Evolutionary conservation across 2,888 invertebrate species (phyloP).

Genomic region (Melieria crassipennis): DNA sequence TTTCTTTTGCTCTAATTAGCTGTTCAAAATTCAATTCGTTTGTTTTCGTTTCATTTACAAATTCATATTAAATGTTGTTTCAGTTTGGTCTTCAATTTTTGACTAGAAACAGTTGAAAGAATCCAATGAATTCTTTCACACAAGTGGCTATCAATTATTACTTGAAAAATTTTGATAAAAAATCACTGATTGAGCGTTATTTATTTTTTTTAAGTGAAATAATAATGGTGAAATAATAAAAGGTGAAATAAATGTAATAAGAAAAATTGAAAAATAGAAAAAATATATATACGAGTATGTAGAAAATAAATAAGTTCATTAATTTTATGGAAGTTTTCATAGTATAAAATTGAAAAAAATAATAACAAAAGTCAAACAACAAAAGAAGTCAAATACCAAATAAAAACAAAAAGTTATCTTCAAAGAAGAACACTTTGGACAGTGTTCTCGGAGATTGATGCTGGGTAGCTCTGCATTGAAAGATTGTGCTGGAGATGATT

Average conservation of each 20-base stretch:
- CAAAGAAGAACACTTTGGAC: neutral
- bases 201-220: neutral
- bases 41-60: neutral
- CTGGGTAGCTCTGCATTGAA: no score
- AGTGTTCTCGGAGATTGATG: no score
- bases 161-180: neutral
- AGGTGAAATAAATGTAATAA: neutral
- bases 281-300: constrained; percentile 6
- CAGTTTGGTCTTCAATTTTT: no score
- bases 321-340: constrained; percentile 6
- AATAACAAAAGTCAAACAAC: neutral
- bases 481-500: no score
- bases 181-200: neutral
- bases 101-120: no score
- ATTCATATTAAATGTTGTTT: neutral
- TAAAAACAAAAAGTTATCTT: neutral
- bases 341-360: neutral
- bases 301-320: constrained; percentile 4
- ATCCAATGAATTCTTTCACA: no score
- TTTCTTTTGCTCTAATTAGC: constrained; percentile 25
- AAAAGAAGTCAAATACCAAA: neutral
- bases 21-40: neutral
- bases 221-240: no score
- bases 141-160: no score
- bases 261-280: neutral